Percentiles rank a stretch among this genome's conserved stretches.
Evolutionary conservation across 2,888 invertebrate genomes (phyloP).

Genomic region (Nomada fabriciana): DNA sequence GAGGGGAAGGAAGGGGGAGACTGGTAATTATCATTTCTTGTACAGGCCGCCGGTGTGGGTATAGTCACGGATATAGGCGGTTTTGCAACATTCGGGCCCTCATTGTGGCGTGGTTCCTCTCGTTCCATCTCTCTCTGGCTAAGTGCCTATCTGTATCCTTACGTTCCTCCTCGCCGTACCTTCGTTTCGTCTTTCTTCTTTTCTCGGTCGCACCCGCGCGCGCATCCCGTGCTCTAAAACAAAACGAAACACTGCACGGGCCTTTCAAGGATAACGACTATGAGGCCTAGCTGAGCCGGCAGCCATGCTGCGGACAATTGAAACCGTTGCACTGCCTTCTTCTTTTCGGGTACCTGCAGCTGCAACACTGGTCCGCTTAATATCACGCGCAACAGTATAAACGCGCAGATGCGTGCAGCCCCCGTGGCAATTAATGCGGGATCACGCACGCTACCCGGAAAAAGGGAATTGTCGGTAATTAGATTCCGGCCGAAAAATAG

Average conservation of each 20-base stretch:
- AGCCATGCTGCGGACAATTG: slow-evolving; percentile 83
- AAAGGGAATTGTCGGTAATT: slow-evolving; percentile 68
- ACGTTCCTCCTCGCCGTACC: slow-evolving; percentile 15
- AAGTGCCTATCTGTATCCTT: neutral
- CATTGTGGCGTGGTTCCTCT: slow-evolving; percentile 72
- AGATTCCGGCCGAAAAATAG: slow-evolving; percentile 54
- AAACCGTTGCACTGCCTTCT: slow-evolving; percentile 79
- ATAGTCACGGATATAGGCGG: slow-evolving; percentile 73
- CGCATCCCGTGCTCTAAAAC: slow-evolving; percentile 79
- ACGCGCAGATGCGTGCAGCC: slow-evolving; percentile 64
- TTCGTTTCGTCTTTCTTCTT: slow-evolving; percentile 18
- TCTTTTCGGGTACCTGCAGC: slow-evolving; percentile 74
- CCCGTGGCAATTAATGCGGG: slow-evolving; percentile 68
- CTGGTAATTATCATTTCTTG: slow-evolving; percentile 79
- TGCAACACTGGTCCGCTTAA: slow-evolving; percentile 65
- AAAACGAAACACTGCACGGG: slow-evolving; percentile 81
- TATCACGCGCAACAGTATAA: slow-evolving; percentile 61
- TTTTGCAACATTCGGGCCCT: slow-evolving; percentile 79
- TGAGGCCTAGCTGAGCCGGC: slow-evolving; percentile 75
- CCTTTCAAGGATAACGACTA: slow-evolving; percentile 84
- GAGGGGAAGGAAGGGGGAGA: slow-evolving; percentile 33
- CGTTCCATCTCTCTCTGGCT: slow-evolving; percentile 29
- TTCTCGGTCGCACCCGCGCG: slow-evolving; percentile 63
- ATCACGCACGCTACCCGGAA: slow-evolving; percentile 72
- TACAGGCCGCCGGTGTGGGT: slow-evolving; percentile 71